These are phyloP conservation scores for Cydia amplana DNA, from an alignment of 1,140 invertebrate species.

Conservation along the genomic window DNA sequence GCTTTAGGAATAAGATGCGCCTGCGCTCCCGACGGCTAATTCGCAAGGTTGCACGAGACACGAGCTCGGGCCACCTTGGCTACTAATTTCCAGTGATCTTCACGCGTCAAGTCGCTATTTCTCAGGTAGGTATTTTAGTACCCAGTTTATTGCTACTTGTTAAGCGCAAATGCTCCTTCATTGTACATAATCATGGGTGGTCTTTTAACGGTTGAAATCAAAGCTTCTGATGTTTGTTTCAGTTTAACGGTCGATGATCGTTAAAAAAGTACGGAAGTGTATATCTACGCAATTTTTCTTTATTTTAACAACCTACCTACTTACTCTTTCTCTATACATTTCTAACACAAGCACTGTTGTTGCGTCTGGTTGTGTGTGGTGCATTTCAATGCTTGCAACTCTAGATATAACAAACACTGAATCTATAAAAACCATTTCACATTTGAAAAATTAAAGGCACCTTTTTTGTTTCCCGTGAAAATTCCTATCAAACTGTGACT, in stretches of 20 bases:
- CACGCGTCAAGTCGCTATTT: slow-evolving; percentile 60
- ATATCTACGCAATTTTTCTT: neutral
- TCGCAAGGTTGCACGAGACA: slow-evolving; percentile 62
- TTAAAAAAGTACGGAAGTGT: neutral
- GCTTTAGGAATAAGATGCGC: neutral
- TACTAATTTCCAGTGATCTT: slow-evolving; percentile 65
- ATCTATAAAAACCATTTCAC: too few species aligned
- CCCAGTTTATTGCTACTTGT: slow-evolving; percentile 43
- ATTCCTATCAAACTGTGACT: too few species aligned
- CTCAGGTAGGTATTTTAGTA: slow-evolving; percentile 57
- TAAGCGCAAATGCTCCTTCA: slow-evolving; percentile 21
- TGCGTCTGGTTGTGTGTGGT: too few species aligned
- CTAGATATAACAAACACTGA: too few species aligned
- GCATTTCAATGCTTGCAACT: too few species aligned
- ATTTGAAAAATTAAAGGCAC: too few species aligned
- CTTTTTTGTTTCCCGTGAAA: too few species aligned
- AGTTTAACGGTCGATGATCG: neutral
- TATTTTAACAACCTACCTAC: neutral
- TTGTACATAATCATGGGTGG: slow-evolving; percentile 22
- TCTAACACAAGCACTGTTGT: too few species aligned
- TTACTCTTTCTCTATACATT: too few species aligned
- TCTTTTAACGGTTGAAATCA: slow-evolving; percentile 16
- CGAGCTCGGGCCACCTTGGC: slow-evolving; percentile 60
- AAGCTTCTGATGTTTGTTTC: neutral
- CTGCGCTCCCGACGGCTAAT: slow-evolving; percentile 46